Evolutionary conservation across 2,888 invertebrate genomes (phyloP).

Genomic region (Chrysolina haemoptera): DNA sequence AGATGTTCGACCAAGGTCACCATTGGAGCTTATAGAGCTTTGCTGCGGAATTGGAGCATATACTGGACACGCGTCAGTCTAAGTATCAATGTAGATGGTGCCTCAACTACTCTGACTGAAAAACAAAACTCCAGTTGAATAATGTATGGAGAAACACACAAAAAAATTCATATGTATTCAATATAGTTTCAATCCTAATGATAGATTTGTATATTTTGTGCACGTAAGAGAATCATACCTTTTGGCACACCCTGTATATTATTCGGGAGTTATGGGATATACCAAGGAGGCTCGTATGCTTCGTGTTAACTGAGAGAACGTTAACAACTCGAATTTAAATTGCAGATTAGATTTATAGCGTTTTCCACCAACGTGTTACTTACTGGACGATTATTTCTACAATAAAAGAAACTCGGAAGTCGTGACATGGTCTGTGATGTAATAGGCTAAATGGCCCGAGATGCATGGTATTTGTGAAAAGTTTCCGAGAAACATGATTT

Average conservation of each 20-base stretch:
- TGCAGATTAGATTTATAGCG: constrained; percentile 21
- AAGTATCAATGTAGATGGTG: too few relatives aligned
- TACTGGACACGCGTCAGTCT: too few relatives aligned
- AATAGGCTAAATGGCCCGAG: not conserved
- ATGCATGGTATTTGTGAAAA: not conserved
- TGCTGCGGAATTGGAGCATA: too few relatives aligned
- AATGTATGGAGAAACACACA: too few relatives aligned
- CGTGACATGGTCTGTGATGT: constrained; percentile 20
- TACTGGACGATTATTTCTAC: constrained; percentile 13
- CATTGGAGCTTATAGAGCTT: too few relatives aligned
- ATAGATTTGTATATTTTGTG: too few relatives aligned
- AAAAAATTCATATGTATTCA: too few relatives aligned
- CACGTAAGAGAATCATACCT: not conserved
- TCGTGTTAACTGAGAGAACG: constrained; percentile 13
- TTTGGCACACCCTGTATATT: not conserved
- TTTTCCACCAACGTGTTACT: constrained; percentile 19
- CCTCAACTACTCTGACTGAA: too few relatives aligned
- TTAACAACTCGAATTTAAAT: constrained; percentile 23
- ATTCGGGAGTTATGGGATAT: constrained; percentile 5
- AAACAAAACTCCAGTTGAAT: too few relatives aligned
- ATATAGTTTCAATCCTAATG: too few relatives aligned
- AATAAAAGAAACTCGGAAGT: constrained; percentile 5
- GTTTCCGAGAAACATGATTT: not conserved
- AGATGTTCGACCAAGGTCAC: too few relatives aligned
- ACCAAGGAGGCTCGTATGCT: not conserved